Conservation (phyloP, 1,140 invertebrate genomes). For the Cephus cinctus region DNA sequence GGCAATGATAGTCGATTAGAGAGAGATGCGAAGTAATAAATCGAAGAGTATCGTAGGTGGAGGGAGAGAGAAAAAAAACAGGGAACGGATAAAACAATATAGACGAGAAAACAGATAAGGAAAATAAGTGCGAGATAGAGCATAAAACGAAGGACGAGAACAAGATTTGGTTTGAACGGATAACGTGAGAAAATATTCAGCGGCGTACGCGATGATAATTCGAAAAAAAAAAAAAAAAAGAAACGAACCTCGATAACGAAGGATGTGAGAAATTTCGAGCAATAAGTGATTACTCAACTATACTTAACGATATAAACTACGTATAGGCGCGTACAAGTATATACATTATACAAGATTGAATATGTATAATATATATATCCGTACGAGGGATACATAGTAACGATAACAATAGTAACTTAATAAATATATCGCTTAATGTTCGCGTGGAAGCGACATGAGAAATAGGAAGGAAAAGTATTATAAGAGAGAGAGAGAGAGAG, state of each 20-base stretch:
- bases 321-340: not conserved
- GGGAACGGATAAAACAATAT: not conserved
- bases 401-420: conserved; percentile 1
- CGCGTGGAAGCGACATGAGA: too few relatives aligned
- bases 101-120: not conserved
- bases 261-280: conserved; percentile 43
- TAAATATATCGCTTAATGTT: too few relatives aligned
- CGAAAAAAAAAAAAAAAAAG: conserved; percentile 8
- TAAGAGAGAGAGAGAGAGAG: too few relatives aligned
- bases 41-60: not conserved
- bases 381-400: too few relatives aligned
- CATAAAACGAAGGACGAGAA: not conserved
- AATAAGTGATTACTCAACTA: conserved; percentile 46
- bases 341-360: too few relatives aligned
- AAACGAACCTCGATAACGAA: conserved; percentile 11
- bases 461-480: too few relatives aligned
- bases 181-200: conserved; percentile 1
- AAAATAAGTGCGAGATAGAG: not conserved
- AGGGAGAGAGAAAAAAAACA: not conserved
- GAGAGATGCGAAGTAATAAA: not conserved
- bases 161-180: too few relatives aligned
- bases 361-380: too few relatives aligned
- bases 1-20: too few relatives aligned
- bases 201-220: not conserved
- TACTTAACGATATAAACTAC: conserved; percentile 20